These are phyloP conservation scores for Aphelenchoides bicaudatus DNA, from an alignment of 2,888 invertebrate genomes.

Conservation along the genomic window DNA sequence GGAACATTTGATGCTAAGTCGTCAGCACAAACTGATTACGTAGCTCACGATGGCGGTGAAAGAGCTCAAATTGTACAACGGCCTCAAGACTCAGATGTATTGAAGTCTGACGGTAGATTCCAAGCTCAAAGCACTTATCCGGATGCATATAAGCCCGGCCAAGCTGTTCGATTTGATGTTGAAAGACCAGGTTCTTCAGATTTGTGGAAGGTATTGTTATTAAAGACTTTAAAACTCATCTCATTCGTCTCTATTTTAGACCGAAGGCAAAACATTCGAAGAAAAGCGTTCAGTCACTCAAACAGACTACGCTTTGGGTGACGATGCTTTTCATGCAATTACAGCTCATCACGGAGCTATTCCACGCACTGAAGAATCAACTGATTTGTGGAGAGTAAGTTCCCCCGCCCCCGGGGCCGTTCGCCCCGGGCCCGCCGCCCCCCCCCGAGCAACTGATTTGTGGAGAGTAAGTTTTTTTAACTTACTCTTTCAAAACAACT, in stretches of 20 bases:
- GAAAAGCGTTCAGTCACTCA: constrained; percentile 1
- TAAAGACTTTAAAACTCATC: not conserved
- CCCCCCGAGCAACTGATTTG: not conserved
- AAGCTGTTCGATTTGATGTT: constrained; percentile 22
- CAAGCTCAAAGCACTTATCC: constrained; percentile 14
- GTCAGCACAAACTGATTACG: constrained; percentile 17
- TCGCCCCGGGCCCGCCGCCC: no score
- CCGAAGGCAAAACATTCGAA: constrained; percentile 22
- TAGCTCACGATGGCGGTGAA: constrained; percentile 29
- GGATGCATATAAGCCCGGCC: constrained; percentile 16
- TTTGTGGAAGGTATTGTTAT: constrained; percentile 32
- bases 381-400: constrained; percentile 3
- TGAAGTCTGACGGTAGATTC: constrained; percentile 38
- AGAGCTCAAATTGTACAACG: constrained; percentile 26
- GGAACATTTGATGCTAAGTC: constrained; percentile 23
- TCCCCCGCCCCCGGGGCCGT: no score
- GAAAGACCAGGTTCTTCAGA: constrained; percentile 25
- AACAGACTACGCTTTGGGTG: constrained; percentile 12
- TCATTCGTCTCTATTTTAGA: not conserved
- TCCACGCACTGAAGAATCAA: constrained; percentile 5
- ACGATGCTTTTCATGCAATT: not conserved
- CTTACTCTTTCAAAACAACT: not conserved
- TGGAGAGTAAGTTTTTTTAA: constrained; percentile 5
- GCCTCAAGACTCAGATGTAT: constrained; percentile 41
- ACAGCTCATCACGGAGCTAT: not conserved